Percentiles rank a stretch among this genome's conserved stretches.
Evolutionary conservation across 2,888 invertebrate genomes (phyloP).

Genomic region (Drosophila heteroneura): DNA sequence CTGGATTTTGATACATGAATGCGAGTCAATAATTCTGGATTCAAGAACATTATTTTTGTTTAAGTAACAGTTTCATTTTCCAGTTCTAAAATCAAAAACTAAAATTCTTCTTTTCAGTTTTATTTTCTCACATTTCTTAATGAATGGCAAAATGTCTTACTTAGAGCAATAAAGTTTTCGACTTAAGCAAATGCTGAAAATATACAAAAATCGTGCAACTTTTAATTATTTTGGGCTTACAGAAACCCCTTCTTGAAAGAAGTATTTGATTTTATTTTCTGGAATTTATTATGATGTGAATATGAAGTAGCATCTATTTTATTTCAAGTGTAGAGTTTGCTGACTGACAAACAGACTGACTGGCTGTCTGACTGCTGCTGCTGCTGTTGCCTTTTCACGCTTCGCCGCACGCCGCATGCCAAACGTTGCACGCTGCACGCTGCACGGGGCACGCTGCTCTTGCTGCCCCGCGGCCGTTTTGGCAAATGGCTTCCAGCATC

Average conservation of each 20-base stretch:
- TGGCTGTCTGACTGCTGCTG: slow-evolving; percentile 1
- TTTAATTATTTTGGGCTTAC: not conserved
- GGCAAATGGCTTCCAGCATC: slow-evolving; percentile 59
- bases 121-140: not conserved
- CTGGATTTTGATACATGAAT: not conserved
- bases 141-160: not conserved
- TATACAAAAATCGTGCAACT: not conserved
- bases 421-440: slow-evolving; percentile 7
- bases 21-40: not conserved
- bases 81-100: not conserved
- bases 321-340: not conserved
- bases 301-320: not conserved
- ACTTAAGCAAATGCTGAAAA: not conserved
- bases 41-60: not conserved
- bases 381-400: slow-evolving; percentile 63
- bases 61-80: not conserved
- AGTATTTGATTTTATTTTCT: not conserved
- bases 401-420: slow-evolving; percentile 48
- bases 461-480: slow-evolving; percentile 27
- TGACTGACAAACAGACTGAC: not conserved
- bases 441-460: slow-evolving; percentile 2
- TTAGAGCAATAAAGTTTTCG: not conserved
- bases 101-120: not conserved
- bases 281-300: not conserved
- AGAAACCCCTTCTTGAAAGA: not conserved